Evolutionary conservation across 2,797 vertebrate species (phyloP).

Genomic region (Crocodylus rhombifer): DNA sequence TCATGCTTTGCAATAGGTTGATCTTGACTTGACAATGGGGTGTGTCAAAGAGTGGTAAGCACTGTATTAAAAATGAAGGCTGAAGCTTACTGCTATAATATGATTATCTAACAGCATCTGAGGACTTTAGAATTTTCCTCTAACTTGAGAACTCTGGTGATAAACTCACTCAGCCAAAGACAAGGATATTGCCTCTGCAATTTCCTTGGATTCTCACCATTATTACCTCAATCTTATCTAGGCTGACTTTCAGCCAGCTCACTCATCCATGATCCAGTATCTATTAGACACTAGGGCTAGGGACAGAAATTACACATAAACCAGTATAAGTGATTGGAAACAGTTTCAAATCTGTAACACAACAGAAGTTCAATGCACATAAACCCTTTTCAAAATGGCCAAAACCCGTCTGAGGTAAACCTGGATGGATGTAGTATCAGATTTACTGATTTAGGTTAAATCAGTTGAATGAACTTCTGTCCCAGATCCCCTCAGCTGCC

Average conservation of each 20-base stretch:
- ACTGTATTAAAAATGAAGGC: not conserved
- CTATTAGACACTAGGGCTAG: too few relatives aligned
- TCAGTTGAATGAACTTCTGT: too few relatives aligned
- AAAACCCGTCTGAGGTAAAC: too few relatives aligned
- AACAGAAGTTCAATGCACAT: too few relatives aligned
- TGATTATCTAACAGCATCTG: not conserved
- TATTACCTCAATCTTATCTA: not conserved
- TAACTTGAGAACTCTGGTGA: not conserved
- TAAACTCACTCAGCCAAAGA: not conserved
- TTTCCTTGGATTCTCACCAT: not conserved
- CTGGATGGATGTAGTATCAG: too few relatives aligned
- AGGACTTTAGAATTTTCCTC: not conserved
- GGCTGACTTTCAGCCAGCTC: fast-evolving
- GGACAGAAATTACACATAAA: too few relatives aligned
- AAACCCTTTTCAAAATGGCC: too few relatives aligned
- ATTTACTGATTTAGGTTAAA: not conserved
- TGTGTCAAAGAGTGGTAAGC: not conserved
- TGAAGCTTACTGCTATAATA: not conserved
- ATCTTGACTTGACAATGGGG: not conserved
- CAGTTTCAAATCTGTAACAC: too few relatives aligned
- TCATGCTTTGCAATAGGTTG: conserved; percentile 41
- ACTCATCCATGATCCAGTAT: not conserved
- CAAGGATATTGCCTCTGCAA: not conserved
- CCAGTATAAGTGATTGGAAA: too few relatives aligned
- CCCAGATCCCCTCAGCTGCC: too few relatives aligned